These are phyloP conservation scores for Tragulus kanchil DNA, from an alignment of 2,113 vertebrate genomes.

Conservation along the genomic window DNA sequence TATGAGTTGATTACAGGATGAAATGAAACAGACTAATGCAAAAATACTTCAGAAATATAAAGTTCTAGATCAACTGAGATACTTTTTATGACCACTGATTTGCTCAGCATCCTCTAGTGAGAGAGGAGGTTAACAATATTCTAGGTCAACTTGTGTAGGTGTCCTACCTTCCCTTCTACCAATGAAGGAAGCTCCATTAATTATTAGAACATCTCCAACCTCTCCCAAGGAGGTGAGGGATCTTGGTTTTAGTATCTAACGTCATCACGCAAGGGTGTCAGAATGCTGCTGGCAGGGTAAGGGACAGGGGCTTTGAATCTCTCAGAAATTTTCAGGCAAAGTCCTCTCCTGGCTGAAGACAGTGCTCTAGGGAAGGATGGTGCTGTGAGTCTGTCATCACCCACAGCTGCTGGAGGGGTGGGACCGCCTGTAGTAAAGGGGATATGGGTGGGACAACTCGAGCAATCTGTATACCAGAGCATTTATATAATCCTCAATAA, in stretches of 20 bases:
- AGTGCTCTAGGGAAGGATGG: neutral
- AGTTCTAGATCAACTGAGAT: neutral
- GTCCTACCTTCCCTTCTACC: neutral
- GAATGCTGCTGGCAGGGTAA: neutral
- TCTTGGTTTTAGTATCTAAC: neutral
- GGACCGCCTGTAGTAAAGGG: neutral
- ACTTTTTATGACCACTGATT: neutral
- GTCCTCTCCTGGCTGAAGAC: neutral
- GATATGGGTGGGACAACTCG: neutral
- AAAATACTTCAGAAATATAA: neutral
- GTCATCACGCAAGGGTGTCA: neutral
- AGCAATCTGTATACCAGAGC: neutral
- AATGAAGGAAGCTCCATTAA: neutral
- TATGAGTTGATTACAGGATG: neutral
- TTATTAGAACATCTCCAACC: no score
- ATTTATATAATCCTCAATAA: neutral
- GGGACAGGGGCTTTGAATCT: neutral
- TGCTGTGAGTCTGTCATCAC: no score
- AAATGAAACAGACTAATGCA: constrained; percentile 1
- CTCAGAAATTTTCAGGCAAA: neutral
- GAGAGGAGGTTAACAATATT: neutral
- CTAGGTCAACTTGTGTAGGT: neutral
- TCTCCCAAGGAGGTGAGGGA: neutral
- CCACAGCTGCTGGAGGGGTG: neutral
- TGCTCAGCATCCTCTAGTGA: neutral